Conservation (phyloP, 2,113 vertebrate species). For the Mystacornis crossleyi region DNA sequence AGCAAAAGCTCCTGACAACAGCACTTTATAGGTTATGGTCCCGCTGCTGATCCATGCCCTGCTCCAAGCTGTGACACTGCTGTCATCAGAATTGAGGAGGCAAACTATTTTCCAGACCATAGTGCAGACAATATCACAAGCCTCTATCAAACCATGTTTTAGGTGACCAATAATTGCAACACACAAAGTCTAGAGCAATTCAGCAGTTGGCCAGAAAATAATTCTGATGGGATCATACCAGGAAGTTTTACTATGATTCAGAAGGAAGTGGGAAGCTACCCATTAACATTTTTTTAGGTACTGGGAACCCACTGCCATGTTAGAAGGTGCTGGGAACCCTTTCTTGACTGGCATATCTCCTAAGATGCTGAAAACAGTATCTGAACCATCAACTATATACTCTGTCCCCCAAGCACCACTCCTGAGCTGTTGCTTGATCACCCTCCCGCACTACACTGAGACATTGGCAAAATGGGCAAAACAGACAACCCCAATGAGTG, state of each 20-base stretch:
- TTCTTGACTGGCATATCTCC: not conserved
- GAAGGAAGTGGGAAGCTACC: not conserved
- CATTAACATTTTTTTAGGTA: not conserved
- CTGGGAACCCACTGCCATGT: not conserved
- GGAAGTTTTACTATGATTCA: not conserved
- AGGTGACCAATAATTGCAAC: not conserved
- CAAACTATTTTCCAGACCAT: not conserved
- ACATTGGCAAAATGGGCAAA: not conserved
- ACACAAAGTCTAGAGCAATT: not conserved
- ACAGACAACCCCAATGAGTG: not conserved
- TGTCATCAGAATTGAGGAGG: not conserved
- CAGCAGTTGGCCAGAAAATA: not conserved
- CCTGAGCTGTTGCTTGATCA: not conserved
- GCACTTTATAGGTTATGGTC: not conserved
- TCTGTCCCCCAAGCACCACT: not conserved
- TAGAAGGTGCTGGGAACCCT: not conserved
- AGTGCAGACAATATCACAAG: not conserved
- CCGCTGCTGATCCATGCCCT: not conserved
- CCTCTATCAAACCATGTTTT: not conserved
- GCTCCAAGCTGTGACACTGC: not conserved
- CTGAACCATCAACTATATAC: not conserved
- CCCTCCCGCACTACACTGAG: not conserved
- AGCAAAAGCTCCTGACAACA: not conserved
- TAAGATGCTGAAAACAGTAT: not conserved
- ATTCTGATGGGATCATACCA: not conserved